These are phyloP conservation scores for Leptura quadrifasciata DNA, from an alignment of 2,888 invertebrate species.

Conservation along the genomic window DNA sequence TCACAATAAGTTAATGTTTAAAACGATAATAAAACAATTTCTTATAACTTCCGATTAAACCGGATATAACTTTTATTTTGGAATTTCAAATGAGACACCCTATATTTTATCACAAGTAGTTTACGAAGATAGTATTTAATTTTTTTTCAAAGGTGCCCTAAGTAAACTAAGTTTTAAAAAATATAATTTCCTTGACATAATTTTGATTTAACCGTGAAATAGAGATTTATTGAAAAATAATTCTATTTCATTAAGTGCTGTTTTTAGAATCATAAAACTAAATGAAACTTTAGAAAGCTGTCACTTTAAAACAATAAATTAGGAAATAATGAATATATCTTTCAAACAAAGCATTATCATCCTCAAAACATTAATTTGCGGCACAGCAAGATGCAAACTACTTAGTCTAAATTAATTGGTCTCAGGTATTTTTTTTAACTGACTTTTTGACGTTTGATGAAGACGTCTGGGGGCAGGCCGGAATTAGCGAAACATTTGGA, in stretches of 20 bases:
- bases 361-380: conserved; percentile 24
- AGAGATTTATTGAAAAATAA: background rate
- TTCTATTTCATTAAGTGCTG: too few relatives aligned
- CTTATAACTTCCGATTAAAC: too few relatives aligned
- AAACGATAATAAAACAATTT: too few relatives aligned
- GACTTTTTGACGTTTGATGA: conserved; percentile 48
- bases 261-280: background rate
- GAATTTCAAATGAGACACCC: too few relatives aligned
- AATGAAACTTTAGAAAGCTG: background rate
- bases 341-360: conserved; percentile 13
- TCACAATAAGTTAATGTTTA: too few relatives aligned
- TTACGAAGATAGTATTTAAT: too few relatives aligned
- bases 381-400: conserved; percentile 33
- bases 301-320: background rate
- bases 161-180: too few relatives aligned
- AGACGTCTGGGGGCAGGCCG: conserved; percentile 52
- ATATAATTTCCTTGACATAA: too few relatives aligned
- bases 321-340: background rate
- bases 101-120: too few relatives aligned
- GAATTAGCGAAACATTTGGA: conserved; percentile 55
- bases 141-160: too few relatives aligned
- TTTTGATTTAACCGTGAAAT: background rate
- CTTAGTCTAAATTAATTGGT: conserved; percentile 47
- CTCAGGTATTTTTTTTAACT: conserved; percentile 45
- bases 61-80: too few relatives aligned